phyloP scores from a whole-genome alignment of 2,113 vertebrate genomes.

The Regulus satrapa region DNA sequence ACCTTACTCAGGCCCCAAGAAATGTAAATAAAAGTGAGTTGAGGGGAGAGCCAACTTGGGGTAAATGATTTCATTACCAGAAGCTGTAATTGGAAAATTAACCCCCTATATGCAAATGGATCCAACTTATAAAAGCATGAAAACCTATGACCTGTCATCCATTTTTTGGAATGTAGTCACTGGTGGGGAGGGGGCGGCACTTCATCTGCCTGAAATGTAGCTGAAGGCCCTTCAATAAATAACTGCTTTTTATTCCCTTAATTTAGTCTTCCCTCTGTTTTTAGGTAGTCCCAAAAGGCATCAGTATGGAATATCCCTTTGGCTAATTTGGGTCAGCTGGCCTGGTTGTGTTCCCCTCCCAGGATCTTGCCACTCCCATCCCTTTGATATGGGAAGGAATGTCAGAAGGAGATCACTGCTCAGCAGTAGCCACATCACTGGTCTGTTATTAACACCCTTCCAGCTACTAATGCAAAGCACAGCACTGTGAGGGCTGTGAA shows the following conservation, averaged over 20 bases:
- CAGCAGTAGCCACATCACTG: neutral
- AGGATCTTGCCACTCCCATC: neutral
- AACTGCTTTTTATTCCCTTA: neutral
- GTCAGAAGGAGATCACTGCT: neutral
- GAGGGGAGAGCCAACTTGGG: neutral
- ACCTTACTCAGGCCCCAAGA: neutral
- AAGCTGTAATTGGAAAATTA: neutral
- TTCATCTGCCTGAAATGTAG: neutral
- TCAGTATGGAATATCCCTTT: neutral
- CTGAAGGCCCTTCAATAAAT: neutral
- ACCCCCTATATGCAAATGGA: neutral
- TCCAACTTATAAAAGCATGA: neutral
- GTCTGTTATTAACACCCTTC: neutral
- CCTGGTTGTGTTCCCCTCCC: neutral
- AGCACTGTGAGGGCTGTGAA: neutral
- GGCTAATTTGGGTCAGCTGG: neutral
- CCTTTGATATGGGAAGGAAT: neutral
- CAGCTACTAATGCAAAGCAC: neutral
- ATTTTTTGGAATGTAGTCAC: neutral
- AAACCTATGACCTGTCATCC: neutral
- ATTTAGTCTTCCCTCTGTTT: neutral
- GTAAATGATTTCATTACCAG: neutral
- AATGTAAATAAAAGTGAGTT: neutral
- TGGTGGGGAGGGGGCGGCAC: neutral
- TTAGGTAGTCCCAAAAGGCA: neutral